Evolutionary conservation across 2,888 invertebrate genomes (phyloP), one percentile per base, ranked within the genome.

Genomic region (Scaptodrosophila latifasciaeformis): DNA sequence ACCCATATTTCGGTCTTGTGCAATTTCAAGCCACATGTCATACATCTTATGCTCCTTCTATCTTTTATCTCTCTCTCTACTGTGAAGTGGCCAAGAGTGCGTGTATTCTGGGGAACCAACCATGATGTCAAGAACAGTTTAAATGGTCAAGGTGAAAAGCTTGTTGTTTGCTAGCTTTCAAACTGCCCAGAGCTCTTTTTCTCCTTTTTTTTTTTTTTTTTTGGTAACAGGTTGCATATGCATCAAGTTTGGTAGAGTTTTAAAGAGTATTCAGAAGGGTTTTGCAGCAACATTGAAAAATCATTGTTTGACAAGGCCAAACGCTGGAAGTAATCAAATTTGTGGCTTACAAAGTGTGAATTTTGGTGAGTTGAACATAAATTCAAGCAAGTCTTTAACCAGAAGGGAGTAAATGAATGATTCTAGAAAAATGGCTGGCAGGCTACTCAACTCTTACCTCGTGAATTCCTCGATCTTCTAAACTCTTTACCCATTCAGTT

Each of bases 231-330:
- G 61, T 62, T 49, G 56, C 49, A 45, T 48, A 61, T 49, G 61
- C 49, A n/a, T n/a, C n/a, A 35, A 35, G 13, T 59, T 43, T 10
- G 17, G 9, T 37, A 17, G 18, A 10, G 17, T 37, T 37, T 9
- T 37, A n/a, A n/a, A n/a, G n/a, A n/a, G n/a, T n/a, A n/a, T n/a
- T n/a, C n/a, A n/a, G n/a, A n/a, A n/a, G n/a, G n/a, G n/a, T n/a
- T n/a, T n/a, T n/a, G n/a, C n/a, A n/a, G n/a, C n/a, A 54, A 57
- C 50, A 40, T 47, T 71, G 68, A 69, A 65, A 68, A 68, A 69
- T 69, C 65, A 61, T 64, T 71, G 64, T 59, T 24, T 24, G 24
- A 7, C 24, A 3, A 24, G 24, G 4, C 24, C 3, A 7, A 24
- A 24, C n/a, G n/a, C n/a, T n/a, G n/a, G n/a, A n/a, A n/a, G n/a